These are phyloP conservation scores for Tor tambroides DNA, from an alignment of 2,113 vertebrate genomes.

Conservation along the genomic window DNA sequence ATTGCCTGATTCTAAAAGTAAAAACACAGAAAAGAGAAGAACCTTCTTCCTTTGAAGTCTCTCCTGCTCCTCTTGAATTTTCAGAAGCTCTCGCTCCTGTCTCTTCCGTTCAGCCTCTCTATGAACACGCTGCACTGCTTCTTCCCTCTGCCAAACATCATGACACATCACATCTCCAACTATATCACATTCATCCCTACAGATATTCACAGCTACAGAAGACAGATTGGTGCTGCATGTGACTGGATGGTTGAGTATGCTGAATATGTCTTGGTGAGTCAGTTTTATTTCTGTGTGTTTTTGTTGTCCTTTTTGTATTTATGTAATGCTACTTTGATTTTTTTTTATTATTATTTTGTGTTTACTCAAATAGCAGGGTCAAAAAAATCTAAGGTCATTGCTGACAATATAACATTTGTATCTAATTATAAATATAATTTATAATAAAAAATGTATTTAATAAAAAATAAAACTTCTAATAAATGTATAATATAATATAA, in stretches of 20 bases:
- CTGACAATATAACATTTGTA: not conserved
- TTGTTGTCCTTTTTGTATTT: not conserved
- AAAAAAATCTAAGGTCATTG: not conserved
- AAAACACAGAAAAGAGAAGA: constrained; percentile 1
- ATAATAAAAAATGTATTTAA: too few species aligned
- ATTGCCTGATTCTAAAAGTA: not conserved
- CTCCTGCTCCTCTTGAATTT: constrained; percentile 95
- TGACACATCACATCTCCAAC: constrained; percentile 33
- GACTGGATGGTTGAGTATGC: not conserved
- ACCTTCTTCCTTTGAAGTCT: constrained; percentile 96
- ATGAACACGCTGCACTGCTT: constrained; percentile 85
- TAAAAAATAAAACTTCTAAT: too few species aligned
- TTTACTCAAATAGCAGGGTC: not conserved
- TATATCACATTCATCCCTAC: not conserved
- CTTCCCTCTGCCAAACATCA: constrained; percentile 81
- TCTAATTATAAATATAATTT: too few species aligned
- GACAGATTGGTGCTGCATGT: constrained; percentile 20
- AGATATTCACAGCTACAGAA: constrained; percentile 4
- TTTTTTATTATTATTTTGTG: not conserved
- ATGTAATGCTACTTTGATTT: not conserved
- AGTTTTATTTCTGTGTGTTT: not conserved
- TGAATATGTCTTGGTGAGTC: not conserved
- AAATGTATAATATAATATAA: too few species aligned
- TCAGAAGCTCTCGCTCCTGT: constrained; percentile 89
- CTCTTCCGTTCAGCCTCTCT: constrained; percentile 88